phyloP scores from a whole-genome alignment of 2,113 vertebrate genomes.

The Calcarius ornatus region DNA sequence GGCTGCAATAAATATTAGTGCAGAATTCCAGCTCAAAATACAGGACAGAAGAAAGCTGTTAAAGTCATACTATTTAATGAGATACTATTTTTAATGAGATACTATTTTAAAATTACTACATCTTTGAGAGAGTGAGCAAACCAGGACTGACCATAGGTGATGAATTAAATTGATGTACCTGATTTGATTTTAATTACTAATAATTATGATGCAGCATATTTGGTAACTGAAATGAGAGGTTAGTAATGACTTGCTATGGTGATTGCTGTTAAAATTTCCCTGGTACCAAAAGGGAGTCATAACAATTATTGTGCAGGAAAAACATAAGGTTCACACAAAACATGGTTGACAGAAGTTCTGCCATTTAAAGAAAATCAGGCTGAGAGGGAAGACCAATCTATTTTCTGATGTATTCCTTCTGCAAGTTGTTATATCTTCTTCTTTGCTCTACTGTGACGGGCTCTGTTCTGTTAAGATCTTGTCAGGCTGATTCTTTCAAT shows the following conservation, averaged over 20 bases:
- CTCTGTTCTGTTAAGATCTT: background rate
- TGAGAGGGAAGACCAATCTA: background rate
- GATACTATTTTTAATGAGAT: slow-evolving; percentile 31
- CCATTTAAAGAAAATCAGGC: background rate
- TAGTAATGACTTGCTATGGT: slow-evolving; percentile 30
- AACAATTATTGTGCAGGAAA: slow-evolving; percentile 35
- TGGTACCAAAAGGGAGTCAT: slow-evolving; percentile 19
- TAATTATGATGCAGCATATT: slow-evolving; percentile 48
- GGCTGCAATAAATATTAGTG: background rate
- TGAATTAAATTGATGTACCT: slow-evolving; percentile 45
- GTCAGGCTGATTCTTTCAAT: background rate
- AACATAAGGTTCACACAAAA: background rate
- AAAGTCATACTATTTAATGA: slow-evolving; percentile 41
- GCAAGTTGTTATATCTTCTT: background rate
- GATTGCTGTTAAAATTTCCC: slow-evolving; percentile 39
- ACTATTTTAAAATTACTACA: slow-evolving; percentile 32
- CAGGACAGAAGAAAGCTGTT: background rate
- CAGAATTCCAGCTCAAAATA: slow-evolving; percentile 13
- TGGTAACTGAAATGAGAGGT: slow-evolving; percentile 28
- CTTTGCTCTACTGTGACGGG: background rate
- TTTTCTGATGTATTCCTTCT: background rate
- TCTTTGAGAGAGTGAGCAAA: slow-evolving; percentile 12
- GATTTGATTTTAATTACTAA: slow-evolving; percentile 63
- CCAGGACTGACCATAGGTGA: slow-evolving; percentile 16
- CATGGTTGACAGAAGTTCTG: background rate